Percentiles rank a stretch among this genome's conserved stretches.
Conservation (phyloP, 2,888 invertebrate genomes). For the Cephus spinipes region DNA sequence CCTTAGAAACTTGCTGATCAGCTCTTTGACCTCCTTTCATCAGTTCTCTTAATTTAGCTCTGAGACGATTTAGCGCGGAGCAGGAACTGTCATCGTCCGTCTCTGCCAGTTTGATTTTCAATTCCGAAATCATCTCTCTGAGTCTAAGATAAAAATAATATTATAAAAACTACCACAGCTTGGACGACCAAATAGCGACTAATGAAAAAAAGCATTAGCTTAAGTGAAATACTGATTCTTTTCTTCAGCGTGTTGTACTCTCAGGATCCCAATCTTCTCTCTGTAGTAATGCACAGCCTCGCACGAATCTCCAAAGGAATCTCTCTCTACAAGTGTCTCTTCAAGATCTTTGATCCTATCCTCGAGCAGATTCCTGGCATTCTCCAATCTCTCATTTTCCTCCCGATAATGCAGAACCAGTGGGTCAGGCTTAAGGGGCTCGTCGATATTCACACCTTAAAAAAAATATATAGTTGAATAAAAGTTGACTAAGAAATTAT, state of each 20-base stretch:
- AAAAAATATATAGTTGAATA: not conserved
- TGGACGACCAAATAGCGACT: not conserved
- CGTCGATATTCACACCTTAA: slow-evolving; percentile 26
- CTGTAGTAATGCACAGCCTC: slow-evolving; percentile 42
- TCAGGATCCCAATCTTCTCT: slow-evolving; percentile 45
- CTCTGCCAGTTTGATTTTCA: slow-evolving; percentile 47
- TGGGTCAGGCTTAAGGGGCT: slow-evolving; percentile 51
- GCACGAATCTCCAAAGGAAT: slow-evolving; percentile 45
- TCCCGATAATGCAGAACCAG: slow-evolving; percentile 51
- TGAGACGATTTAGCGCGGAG: slow-evolving; percentile 52
- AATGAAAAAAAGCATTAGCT: not conserved
- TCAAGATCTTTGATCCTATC: slow-evolving; percentile 51
- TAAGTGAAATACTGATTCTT: slow-evolving; percentile 48
- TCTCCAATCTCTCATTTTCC: slow-evolving; percentile 52
- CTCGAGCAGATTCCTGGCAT: slow-evolving; percentile 45
- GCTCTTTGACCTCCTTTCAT: slow-evolving; percentile 47
- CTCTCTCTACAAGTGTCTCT: slow-evolving; percentile 50
- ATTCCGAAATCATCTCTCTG: slow-evolving; percentile 42
- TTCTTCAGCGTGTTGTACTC: slow-evolving; percentile 43
- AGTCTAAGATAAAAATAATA: slow-evolving; percentile 39
- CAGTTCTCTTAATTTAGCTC: slow-evolving; percentile 54
- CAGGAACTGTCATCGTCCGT: slow-evolving; percentile 53
- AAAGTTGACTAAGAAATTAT: not conserved
- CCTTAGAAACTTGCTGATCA: slow-evolving; percentile 44
- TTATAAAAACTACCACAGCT: not conserved